A percentile compares a stretch with the other conserved stretches of the same genome.
phyloP scores from a whole-genome alignment of 2,797 vertebrate genomes.

The Rhinogobio ventralis region DNA sequence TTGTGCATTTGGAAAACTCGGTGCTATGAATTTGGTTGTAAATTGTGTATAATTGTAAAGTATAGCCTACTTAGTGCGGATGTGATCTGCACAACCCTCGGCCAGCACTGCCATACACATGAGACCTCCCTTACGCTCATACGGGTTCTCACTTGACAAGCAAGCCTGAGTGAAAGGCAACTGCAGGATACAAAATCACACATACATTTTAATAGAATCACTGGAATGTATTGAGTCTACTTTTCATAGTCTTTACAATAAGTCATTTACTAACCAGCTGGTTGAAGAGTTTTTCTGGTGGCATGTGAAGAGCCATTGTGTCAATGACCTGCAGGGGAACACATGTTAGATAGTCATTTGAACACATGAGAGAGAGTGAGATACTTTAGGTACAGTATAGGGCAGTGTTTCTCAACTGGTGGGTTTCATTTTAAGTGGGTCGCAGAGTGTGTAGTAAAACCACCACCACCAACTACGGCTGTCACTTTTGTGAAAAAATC shows the following conservation, averaged over 20 bases:
- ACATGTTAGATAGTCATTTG: neutral
- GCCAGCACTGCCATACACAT: conserved; percentile 89
- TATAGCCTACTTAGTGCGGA: conserved; percentile 83
- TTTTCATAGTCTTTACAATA: neutral
- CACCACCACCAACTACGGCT: too few species aligned
- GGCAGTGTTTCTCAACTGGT: neutral
- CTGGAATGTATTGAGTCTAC: neutral
- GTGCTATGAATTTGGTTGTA: neutral
- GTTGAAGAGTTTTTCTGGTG: conserved; percentile 88
- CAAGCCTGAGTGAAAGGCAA: conserved; percentile 83
- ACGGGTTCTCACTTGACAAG: conserved; percentile 80
- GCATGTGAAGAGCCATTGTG: conserved; percentile 88
- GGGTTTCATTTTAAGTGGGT: neutral
- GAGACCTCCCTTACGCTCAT: conserved; percentile 87
- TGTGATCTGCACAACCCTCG: conserved; percentile 91
- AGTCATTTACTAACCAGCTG: conserved; percentile 80
- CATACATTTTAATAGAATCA: neutral
- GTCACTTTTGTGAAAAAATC: too few species aligned
- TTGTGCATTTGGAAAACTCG: neutral
- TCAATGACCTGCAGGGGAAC: conserved; percentile 83
- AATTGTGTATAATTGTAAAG: neutral
- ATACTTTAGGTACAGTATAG: neutral
- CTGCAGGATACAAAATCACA: conserved; percentile 66
- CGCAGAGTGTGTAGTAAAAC: neutral
- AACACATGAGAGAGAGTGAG: neutral